Base-by-base conservation (phyloP, 2,113 vertebrate genomes). In the Sitta europaea region DNA sequence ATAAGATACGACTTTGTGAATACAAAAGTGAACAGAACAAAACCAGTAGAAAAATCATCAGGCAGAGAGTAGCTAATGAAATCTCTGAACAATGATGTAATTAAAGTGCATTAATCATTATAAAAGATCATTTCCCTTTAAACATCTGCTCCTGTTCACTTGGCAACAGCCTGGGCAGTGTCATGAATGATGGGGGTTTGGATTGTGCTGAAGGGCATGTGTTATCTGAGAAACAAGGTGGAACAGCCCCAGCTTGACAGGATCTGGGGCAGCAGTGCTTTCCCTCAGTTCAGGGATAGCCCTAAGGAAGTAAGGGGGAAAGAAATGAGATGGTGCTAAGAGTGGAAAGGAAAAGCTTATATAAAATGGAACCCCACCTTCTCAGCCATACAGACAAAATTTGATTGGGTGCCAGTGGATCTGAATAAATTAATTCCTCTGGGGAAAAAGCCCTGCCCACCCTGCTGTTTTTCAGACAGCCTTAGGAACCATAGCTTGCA, bases 121-220 rank as follows among this genome's bases (percentile, higher is more conserved):
- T 95, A 89, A 95, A 91, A 97, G 65, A 95, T 94, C 68, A 38
- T 90, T 88, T 94, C 84, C 90, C 93, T 88, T 71, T 67, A 97
- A 96, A 97, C 97, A 97, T 97, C 97, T 98, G 97, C 95, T 96
- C 55, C 81, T 42, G 57, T 83, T 79, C 3, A 62, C 90, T 96
- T 83, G 97, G 94, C 97, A 97, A 81, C 86, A 93, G 90, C 86
- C 76, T 42, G 84, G 73, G 71, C 82, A 91, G 85, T 87, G 92
- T 94, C 92, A 65, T 92, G 92, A 91, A 3, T 75, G 76, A n/a
- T 82, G 76, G 82, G 57, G 57, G 27, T 91, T 77, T 73, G 86
- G 72, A 86, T 94, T 92, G 40, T 90, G 92, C 86, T 92, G 93
- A 90, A 79, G 90, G 88, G 90, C 59, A 33, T 65, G 59, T 65